Conservation (phyloP, 2,888 invertebrate species). For the Cantharis rustica region DNA sequence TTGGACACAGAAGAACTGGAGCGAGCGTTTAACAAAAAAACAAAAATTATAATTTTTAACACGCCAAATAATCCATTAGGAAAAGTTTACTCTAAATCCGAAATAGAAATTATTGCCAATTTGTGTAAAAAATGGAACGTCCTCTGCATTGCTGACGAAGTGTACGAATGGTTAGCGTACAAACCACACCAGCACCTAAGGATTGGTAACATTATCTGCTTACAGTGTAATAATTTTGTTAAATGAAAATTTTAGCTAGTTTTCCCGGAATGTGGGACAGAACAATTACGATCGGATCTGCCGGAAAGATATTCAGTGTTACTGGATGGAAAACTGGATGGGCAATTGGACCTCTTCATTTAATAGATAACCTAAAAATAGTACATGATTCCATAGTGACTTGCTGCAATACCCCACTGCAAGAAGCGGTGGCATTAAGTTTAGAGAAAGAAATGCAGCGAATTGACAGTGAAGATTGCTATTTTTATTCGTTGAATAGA, state of each 20-base stretch:
- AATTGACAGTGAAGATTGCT: conserved; percentile 76
- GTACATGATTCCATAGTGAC: conserved; percentile 96
- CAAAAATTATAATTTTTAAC: conserved; percentile 95
- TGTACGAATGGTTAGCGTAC: conserved; percentile 97
- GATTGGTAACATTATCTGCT: conserved; percentile 70
- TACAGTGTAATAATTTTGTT: neutral
- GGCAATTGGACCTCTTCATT: conserved; percentile 86
- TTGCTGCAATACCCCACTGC: conserved; percentile 88
- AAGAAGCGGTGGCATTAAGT: conserved; percentile 89
- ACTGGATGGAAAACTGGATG: conserved; percentile 98
- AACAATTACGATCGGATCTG: conserved; percentile 95
- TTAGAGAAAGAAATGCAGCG: conserved; percentile 84
- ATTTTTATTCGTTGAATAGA: conserved; percentile 75
- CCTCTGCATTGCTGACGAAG: conserved; percentile 93
- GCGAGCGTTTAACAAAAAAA: conserved; percentile 80
- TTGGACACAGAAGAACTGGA: conserved; percentile 82
- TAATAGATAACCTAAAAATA: conserved; percentile 80
- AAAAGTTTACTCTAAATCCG: conserved; percentile 77
- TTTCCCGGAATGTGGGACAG: conserved; percentile 97
- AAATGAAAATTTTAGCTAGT: conserved; percentile 65
- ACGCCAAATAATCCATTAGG: conserved; percentile 98
- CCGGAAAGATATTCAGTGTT: conserved; percentile 96
- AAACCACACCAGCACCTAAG: conserved; percentile 82
- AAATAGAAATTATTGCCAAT: conserved; percentile 78
- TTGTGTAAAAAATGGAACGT: conserved; percentile 92